Base-by-base conservation (phyloP, 2,797 vertebrate species). In the Microctenopoma lineatum region DNA sequence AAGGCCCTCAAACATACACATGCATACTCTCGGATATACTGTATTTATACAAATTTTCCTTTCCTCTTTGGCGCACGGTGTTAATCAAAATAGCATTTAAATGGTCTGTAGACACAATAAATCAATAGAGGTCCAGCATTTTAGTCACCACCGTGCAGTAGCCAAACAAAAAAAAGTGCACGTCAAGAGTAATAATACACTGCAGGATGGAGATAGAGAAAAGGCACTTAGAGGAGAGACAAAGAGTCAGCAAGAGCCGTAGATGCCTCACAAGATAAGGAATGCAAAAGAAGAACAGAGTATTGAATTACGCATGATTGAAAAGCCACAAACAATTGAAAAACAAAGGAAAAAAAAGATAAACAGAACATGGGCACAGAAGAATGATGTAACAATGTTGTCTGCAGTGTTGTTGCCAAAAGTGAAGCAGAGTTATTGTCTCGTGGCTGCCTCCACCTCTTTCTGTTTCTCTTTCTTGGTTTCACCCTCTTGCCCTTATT, bases 391-490 rank as follows among this genome's bases (percentile, higher is more conserved):
- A 53, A 66, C 61, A 79, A 32, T 74, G 42, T 27, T 61, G 41
- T 69, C 39, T 64, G 70, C 36, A 45, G 69, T 72, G 52, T 57
- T 58, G 10, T 75, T 77, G 67, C 67, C 59, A 80, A 75, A 83
- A 79, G 60, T 75, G 59, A 68, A 81, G 74, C 66, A 67, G 51
- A 66, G 68, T 59, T 59, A 62, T 55, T 61, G 54, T 53, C 42
- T 77, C 59, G 18, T 21, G 48, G 66, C n/a, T 38, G 15, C 58
- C 18, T 59, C n/a, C 36, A 26, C 7, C 21, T 9, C 3, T 44
- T 45, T 60, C 47, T 77, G 26, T 53, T 67, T 55, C 59, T 47
- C 41, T 36, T 39, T 50, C 50, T 62, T 61, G 15, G 9, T 71
- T 70, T 70, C 54, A 62, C 59, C 44, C 42, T 52, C 32, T 34